Base-by-base conservation (phyloP, 2,113 vertebrate genomes). In the Lanius ludovicianus region DNA sequence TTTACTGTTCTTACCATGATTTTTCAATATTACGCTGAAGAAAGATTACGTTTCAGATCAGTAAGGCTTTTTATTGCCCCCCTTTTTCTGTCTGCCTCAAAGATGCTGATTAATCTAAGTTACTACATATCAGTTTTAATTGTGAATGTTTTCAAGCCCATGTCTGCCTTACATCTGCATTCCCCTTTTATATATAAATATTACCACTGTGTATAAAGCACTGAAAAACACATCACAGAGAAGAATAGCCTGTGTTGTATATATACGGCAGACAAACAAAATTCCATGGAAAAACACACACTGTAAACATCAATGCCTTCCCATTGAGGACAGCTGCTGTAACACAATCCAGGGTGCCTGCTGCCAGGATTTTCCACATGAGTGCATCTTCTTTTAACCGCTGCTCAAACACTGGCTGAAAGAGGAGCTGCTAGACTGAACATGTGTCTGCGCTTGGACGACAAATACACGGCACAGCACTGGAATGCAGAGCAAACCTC, bases 351-450 rank as follows among this genome's bases (percentile, higher is more conserved):
- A 33, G 70, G 71, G 89, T 93, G 89, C 94, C 93, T 95, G 89
- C 96, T 96, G 96, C 95, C 95, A 97, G 91, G 96, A 97, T 97
- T 97, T 97, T 96, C 95, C 95, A 96, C 95, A 95, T 89, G 92
- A 97, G 88, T 89, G 95, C 94, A 85, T 96, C 96, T 91, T 87
- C 96, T 97, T 96, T 95, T 90, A 95, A 93, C 93, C 41, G 17
- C 92, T 95, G 92, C 95, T 95, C 94, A 95, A 97, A 91, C 81
- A 70, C 91, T 71, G 93, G 94, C 93, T 95, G 87, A 92, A 93
- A 96, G 87, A 95, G 81, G 82, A 95, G 90, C 97, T 96, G 94
- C 95, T 96, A 92, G 96, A 95, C 93, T 55, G 91, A 96, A 96
- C 95, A 97, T 97, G 96, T 93, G 95, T 92, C 96, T 95, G 93